phyloP scores from a whole-genome alignment of 2,113 vertebrate genomes.

The Bothrops jararaca region DNA sequence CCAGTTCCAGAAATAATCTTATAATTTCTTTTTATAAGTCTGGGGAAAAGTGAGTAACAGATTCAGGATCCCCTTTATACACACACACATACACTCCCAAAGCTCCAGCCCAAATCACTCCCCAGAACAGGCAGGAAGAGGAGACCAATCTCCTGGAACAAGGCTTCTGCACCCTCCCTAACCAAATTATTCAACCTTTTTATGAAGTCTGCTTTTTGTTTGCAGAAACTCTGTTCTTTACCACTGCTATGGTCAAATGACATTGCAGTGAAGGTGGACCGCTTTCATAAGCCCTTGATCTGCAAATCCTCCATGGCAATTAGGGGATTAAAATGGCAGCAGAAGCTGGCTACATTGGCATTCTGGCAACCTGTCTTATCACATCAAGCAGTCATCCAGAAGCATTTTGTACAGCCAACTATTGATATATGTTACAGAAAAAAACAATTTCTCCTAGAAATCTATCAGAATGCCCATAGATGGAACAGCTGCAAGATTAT shows the following conservation, averaged over 20 bases:
- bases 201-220: not conserved
- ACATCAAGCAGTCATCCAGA: not conserved
- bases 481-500: not conserved
- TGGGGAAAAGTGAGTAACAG: not conserved
- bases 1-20: not conserved
- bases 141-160: not conserved
- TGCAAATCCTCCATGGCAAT: not conserved
- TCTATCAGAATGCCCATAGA: not conserved
- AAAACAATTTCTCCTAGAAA: not conserved
- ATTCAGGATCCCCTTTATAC: not conserved
- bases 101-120: not conserved
- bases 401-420: not conserved
- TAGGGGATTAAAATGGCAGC: not conserved
- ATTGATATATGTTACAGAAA: not conserved
- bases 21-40: not conserved
- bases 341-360: not conserved
- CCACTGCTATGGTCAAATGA: not conserved
- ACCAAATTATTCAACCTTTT: not conserved
- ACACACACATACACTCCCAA: not conserved
- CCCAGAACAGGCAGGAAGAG: not conserved
- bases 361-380: not conserved
- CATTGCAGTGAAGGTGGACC: not conserved
- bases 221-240: not conserved
- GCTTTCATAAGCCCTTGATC: not conserved
- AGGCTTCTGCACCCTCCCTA: not conserved